phyloP scores from a whole-genome alignment of 2,113 vertebrate species.

The Embiotoca jacksoni region DNA sequence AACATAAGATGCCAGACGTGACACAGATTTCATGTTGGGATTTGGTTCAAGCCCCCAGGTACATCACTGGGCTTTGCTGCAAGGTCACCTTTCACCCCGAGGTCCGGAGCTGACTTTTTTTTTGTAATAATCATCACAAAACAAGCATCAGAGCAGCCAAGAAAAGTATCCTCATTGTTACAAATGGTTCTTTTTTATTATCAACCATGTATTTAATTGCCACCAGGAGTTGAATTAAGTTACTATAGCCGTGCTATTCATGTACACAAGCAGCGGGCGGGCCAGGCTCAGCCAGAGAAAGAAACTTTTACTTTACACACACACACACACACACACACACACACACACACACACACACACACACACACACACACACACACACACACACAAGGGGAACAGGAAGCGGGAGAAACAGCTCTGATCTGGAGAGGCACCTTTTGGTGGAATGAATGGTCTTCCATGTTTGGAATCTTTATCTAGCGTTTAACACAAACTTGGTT shows the following conservation, averaged over 20 bases:
- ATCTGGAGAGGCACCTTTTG: slow-evolving; percentile 1
- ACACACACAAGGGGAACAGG: too few relatives aligned
- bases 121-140: neutral
- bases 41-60: slow-evolving; percentile 63
- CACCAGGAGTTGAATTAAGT: neutral
- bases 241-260: slow-evolving; percentile 6
- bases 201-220: neutral
- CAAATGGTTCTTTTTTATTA: neutral
- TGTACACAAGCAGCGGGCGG: slow-evolving; percentile 55
- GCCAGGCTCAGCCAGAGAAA: slow-evolving; percentile 75
- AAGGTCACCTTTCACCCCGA: neutral
- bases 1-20: slow-evolving; percentile 2
- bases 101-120: slow-evolving; percentile 9
- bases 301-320: slow-evolving; percentile 7
- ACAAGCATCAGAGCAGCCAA: slow-evolving; percentile 14
- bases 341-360: too few relatives aligned
- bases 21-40: slow-evolving; percentile 37
- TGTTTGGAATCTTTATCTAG: slow-evolving; percentile 20
- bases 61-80: slow-evolving; percentile 16
- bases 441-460: neutral
- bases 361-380: too few relatives aligned
- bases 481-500: neutral
- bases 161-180: neutral
- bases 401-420: slow-evolving; percentile 3
- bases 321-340: too few relatives aligned